Conservation (phyloP, 2,797 vertebrate genomes). For the Betta splendens region DNA sequence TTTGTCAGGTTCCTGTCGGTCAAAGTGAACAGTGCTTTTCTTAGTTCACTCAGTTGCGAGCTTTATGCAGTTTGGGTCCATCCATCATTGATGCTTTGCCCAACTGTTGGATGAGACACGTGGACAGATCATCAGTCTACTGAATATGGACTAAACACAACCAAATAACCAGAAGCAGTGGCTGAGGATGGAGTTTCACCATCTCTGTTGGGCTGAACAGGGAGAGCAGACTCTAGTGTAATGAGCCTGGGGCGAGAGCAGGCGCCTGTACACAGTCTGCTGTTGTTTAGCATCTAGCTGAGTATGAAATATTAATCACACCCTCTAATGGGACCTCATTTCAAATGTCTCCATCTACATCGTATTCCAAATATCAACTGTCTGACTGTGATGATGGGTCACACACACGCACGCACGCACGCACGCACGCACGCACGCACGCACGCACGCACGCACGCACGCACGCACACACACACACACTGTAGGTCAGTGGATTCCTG, state of each 20-base stretch:
- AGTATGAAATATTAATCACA: slow-evolving; percentile 49
- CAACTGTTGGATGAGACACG: too few species aligned
- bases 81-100: neutral
- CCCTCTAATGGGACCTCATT: slow-evolving; percentile 25
- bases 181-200: slow-evolving; percentile 19
- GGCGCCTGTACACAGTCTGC: slow-evolving; percentile 12
- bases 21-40: neutral
- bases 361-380: slow-evolving; percentile 20
- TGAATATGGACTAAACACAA: too few species aligned
- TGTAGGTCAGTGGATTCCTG: slow-evolving; percentile 15
- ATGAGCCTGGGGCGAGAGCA: slow-evolving; percentile 36
- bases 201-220: slow-evolving; percentile 7
- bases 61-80: neutral
- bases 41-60: neutral
- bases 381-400: slow-evolving; percentile 8
- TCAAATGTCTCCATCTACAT: slow-evolving; percentile 29
- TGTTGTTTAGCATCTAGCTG: slow-evolving; percentile 17
- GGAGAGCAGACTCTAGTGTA: slow-evolving; percentile 26
- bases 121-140: too few species aligned
- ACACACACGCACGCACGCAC: slow-evolving; percentile 7
- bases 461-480: slow-evolving; percentile 1
- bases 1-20: neutral
- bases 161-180: neutral
- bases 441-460: slow-evolving; percentile 11
- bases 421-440: slow-evolving; percentile 2